Percentiles rank a stretch among this genome's conserved stretches.
Conservation (phyloP, 2,888 invertebrate species). For the Euproctis similis region DNA sequence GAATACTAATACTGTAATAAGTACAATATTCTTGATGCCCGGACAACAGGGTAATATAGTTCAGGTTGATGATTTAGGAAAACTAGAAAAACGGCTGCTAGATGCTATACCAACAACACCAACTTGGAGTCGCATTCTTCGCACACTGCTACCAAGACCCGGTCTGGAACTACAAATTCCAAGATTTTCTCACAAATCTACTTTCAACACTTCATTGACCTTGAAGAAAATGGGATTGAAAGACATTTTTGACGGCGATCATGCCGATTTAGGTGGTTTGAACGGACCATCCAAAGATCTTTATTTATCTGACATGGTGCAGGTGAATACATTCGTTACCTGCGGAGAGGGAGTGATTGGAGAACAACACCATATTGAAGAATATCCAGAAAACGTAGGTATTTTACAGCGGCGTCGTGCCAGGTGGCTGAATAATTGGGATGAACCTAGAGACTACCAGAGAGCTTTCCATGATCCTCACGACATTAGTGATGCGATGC, state of each 20-base stretch:
- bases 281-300: conserved; percentile 87
- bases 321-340: conserved; percentile 88
- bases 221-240: conserved; percentile 87
- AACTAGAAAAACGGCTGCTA: conserved; percentile 82
- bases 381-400: conserved; percentile 83
- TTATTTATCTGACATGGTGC: conserved; percentile 88
- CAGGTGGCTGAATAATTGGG: conserved; percentile 67
- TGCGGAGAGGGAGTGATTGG: conserved; percentile 84
- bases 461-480: conserved; percentile 82
- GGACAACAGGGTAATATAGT: conserved; percentile 89
- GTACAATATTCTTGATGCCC: conserved; percentile 88
- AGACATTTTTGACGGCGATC: conserved; percentile 83
- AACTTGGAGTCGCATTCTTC: conserved; percentile 83
- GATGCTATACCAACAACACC: conserved; percentile 80
- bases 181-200: conserved; percentile 87
- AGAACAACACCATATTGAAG: conserved; percentile 86
- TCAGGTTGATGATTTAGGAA: conserved; percentile 85
- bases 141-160: conserved; percentile 83
- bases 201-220: conserved; percentile 86
- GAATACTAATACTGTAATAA: conserved; percentile 80
- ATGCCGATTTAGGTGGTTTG: conserved; percentile 88
- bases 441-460: conserved; percentile 79
- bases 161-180: conserved; percentile 90
- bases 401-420: conserved; percentile 46
- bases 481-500: conserved; percentile 66